Evolutionary conservation across 2,113 vertebrate genomes (phyloP), one percentile per base, ranked within the genome.

Genomic region (Lophochroa leadbeateri): DNA sequence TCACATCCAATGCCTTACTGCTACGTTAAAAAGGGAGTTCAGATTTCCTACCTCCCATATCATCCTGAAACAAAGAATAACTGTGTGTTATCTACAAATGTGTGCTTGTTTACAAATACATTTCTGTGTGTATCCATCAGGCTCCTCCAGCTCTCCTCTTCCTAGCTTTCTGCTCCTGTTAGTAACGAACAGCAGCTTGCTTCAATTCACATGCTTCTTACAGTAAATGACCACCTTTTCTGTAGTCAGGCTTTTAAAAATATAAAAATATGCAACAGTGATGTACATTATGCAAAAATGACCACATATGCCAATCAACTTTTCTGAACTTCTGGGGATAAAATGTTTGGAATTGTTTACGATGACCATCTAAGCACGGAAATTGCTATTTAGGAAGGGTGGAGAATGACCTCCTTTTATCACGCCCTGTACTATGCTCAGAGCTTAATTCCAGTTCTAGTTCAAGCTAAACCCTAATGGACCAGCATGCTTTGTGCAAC

Each of bases 1-100:
- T 94, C 44, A 75, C 19, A 93, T 21, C 74, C 55, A 69, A 12
- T 92, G 57, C 81, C 97, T 92, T 80, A 70, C n/a, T 79, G 44
- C n/a, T 65, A 83, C 75, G 29, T 49, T 76, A 79, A 91, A 88
- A 86, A 91, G 43, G 77, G 4, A 69, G 20, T 96, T 84, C 2
- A 39, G 61, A 18, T 68, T 39, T 74, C 23, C 31, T 72, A 13
- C 31, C 39, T 28, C 14, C 4, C n/a, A 53, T 47, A 82, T 89
- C 25, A 58, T 46, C 16, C 39, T 60, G 49, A 91, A 96, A 82
- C 46, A 72, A n/a, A 74, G 81, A 84, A 61, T 77, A 68, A 86
- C 74, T 88, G 43, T 82, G 74, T 60, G 12, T 58, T 58, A 58
- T 24, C 23, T 58, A 58, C 57, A 35, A 35, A 58, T 24, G 21